Conservation (phyloP, 2,888 invertebrate species). For the Cryptophagus acutangulus region DNA sequence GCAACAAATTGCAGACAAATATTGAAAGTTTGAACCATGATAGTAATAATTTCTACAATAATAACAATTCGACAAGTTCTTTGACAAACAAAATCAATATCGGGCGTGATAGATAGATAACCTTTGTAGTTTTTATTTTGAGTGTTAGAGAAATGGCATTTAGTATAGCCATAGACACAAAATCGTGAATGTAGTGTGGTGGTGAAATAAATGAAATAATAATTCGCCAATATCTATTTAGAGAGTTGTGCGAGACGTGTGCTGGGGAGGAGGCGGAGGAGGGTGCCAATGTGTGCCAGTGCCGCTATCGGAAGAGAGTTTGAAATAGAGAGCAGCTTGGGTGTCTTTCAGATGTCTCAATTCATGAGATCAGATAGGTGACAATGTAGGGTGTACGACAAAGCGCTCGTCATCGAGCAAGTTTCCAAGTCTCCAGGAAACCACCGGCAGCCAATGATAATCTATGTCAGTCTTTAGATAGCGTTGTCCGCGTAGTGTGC, state of each 20-base stretch:
- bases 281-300: conserved; percentile 20
- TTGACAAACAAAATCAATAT: neutral
- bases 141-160: no score
- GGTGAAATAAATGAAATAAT: no score
- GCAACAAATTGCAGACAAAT: no score
- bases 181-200: no score
- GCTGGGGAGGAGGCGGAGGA: conserved; percentile 14
- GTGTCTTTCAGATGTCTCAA: conserved; percentile 41
- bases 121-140: no score
- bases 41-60: no score
- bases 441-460: conserved; percentile 44
- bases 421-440: conserved; percentile 47
- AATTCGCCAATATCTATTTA: no score
- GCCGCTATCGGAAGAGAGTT: conserved; percentile 34
- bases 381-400: conserved; percentile 44
- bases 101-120: no score
- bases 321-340: conserved; percentile 36
- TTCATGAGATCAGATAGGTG: conserved; percentile 42
- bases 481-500: conserved; percentile 25
- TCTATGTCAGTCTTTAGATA: conserved; percentile 44
- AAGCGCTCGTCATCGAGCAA: conserved; percentile 44
- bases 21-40: no score
- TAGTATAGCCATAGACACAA: no score
- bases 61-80: no score
- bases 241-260: neutral